phyloP scores from a whole-genome alignment of 2,113 vertebrate species.

The Glareola pratincola region DNA sequence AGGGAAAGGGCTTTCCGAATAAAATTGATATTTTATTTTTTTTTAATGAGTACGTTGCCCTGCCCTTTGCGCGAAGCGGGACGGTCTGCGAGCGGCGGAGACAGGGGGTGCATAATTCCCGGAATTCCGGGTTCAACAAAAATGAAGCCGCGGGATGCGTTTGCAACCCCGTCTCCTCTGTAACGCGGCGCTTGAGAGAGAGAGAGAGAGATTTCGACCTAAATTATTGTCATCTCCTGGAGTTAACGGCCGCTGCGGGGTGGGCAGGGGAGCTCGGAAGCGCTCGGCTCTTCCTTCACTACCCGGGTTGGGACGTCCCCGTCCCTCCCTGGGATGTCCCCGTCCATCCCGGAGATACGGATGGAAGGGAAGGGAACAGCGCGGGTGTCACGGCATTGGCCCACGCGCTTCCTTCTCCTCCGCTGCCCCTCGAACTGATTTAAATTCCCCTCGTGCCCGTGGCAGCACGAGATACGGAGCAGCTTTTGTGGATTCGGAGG shows the following conservation, averaged over 20 bases:
- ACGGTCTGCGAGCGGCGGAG: not conserved
- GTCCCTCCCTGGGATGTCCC: too few relatives aligned
- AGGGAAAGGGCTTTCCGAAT: not conserved
- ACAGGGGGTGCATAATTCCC: too few relatives aligned
- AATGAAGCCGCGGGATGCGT: not conserved
- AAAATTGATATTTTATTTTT: not conserved
- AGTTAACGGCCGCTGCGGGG: not conserved
- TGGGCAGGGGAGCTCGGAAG: not conserved
- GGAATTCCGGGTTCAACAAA: not conserved
- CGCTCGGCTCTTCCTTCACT: not conserved
- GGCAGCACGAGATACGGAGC: not conserved
- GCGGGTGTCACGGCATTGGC: accelerated
- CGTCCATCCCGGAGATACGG: accelerated
- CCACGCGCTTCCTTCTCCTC: not conserved
- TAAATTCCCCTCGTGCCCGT: not conserved
- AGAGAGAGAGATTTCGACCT: not conserved
- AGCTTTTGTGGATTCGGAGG: not conserved
- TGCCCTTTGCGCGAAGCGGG: not conserved
- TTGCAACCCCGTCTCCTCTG: not conserved
- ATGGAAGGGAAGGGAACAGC: not conserved
- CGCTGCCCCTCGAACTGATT: not conserved
- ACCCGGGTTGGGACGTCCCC: not conserved
- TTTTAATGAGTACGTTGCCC: not conserved
- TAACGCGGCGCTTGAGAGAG: not conserved
- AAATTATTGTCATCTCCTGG: not conserved